Evolutionary conservation across 1,140 invertebrate genomes (phyloP), one percentile per base, ranked within the genome.

Genomic region (Halictus rubicundus): DNA sequence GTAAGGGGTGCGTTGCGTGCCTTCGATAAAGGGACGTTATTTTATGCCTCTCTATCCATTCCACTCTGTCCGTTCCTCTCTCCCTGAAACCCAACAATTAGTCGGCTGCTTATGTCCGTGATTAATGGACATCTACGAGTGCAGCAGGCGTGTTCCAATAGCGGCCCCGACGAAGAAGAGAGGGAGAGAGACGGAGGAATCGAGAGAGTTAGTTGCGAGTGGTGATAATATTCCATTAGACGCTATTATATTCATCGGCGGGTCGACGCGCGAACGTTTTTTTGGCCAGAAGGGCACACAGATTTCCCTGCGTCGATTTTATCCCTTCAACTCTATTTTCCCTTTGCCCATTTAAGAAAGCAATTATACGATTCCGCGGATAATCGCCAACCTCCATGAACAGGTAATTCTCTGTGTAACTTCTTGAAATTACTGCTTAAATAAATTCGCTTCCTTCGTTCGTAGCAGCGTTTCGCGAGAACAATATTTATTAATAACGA

Each of bases 111-210:
- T 90, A 90, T 91, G 68, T 87, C 82, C 79, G 80, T 91, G 90
- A 91, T 91, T 91, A 90, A 91, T 91, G 87, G 85, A 86, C 66
- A 88, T 83, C 69, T 84, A 87, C 81, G 89, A 89, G 89, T 90
- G 88, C 89, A 88, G 80, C 89, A 86, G 89, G 88, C 89, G 88
- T 89, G 86, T 80, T 86, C 83, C 83, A 85, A 82, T 85, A 82
- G 80, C 64, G 76, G 7, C 57, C 73, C 32, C 32, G 73, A 78
- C 46, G 75, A 65, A 68, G 79, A 80, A 65, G 68, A 63, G 69
- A 81, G n/a, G 49, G 63, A 73, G 57, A 42, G 85, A 46, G 19
- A 78, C 23, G 16, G 63, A 23, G 83, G 16, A 54, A 54, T n/a
- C 6, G 54, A 84, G 70, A 63, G 79, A 82, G 84, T 82, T 81